These are phyloP conservation scores for Ceratina japonica DNA, from an alignment of 1,140 invertebrate species.

Conservation along the genomic window DNA sequence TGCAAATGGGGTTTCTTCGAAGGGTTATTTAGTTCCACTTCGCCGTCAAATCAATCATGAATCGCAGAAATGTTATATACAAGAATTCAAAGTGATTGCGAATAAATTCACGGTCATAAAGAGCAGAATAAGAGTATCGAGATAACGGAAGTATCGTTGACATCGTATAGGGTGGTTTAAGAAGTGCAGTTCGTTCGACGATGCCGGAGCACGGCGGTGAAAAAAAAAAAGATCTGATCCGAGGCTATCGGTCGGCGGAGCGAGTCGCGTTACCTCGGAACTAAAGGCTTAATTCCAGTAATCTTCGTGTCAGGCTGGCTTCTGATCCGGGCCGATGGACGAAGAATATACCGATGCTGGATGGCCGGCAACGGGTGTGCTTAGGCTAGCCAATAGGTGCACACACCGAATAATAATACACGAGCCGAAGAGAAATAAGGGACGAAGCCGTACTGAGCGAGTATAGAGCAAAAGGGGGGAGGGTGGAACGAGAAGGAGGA, in stretches of 20 bases:
- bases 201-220: not conserved
- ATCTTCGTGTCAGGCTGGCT: conserved; percentile 77
- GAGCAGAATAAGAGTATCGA: too few species aligned
- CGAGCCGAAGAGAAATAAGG: conserved; percentile 52
- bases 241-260: conserved; percentile 55
- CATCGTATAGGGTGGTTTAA: not conserved
- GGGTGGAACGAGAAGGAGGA: not conserved
- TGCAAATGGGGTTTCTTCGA: not conserved
- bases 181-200: conserved; percentile 28
- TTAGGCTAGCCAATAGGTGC: conserved; percentile 52
- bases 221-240: conserved; percentile 2
- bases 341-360: conserved; percentile 43
- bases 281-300: conserved; percentile 76
- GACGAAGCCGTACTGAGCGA: conserved; percentile 47
- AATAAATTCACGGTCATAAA: not conserved
- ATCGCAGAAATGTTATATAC: not conserved
- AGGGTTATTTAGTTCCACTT: not conserved
- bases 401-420: conserved; percentile 77
- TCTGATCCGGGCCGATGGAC: conserved; percentile 68
- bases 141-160: not conserved
- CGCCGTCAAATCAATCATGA: not conserved
- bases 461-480: conserved; percentile 49
- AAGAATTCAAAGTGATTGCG: not conserved
- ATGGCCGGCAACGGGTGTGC: conserved; percentile 23
- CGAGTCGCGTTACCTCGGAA: conserved; percentile 57